Evolutionary conservation across 2,888 invertebrate genomes (phyloP), one percentile per base, ranked within the genome.

Genomic region (Prosopocoilus inquinatus): DNA sequence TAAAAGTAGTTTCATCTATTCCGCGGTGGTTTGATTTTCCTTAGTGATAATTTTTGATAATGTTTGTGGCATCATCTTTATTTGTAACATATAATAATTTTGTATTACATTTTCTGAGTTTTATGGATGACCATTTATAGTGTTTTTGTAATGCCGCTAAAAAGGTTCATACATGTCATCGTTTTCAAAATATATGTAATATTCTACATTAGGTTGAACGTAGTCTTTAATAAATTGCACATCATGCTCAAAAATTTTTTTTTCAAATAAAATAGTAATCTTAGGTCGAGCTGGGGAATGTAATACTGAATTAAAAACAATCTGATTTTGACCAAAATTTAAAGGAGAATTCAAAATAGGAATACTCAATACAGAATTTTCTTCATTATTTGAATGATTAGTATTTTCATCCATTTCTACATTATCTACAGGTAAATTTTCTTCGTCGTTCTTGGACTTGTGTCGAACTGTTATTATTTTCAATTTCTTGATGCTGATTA

Each of bases 21-120:
- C 57, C 59, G 39, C 50, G n/a, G 20, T 55, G 55, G 35, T 60
- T 56, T 5, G 54, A 54, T 57, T 57, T 57, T 3, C 50, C 55
- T n/a, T 43, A 45, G 12, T 60, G 55, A 35, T 57, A 47, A 16
- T 57, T 47, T 46, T 36, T 32, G 15, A 59, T 34, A 44, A 45
- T 20, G 9, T 47, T 5, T 8, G n/a, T 33, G 28, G 35, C 16
- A 47, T 57, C 56, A 33, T 54, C 50, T 20, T 45, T 11, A 34
- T 32, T 41, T 33, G 15, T 41, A 4, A 58, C 32, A n/a, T 58
- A 50, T 15, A n/a, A 28, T 50, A 58, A 15, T 45, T 47, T 11
- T 44, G 35, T 20, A 5, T 20, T 53, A 12, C 44, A 35, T 38
- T 34, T 33, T 15, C 50, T 20, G 11, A 57, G 9, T 38, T 57